phyloP scores from a whole-genome alignment of 1,140 invertebrate species.

The Schlechtendalia chinensis region DNA sequence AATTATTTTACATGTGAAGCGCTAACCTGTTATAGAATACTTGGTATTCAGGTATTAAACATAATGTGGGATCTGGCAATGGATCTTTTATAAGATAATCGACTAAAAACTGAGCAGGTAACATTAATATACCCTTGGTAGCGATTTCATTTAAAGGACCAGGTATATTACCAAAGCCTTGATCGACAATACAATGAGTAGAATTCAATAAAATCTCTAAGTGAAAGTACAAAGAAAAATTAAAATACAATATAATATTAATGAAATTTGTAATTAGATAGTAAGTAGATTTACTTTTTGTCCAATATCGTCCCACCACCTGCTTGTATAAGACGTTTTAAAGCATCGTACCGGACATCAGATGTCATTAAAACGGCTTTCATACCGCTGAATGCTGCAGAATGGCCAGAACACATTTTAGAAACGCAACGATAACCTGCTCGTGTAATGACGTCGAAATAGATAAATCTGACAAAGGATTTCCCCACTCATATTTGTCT shows the following conservation, averaged over 20 bases:
- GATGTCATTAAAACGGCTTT: conserved; percentile 63
- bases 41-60: conserved; percentile 23
- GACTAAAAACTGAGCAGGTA: conserved; percentile 20
- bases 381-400: conserved; percentile 66
- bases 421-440: conserved; percentile 68
- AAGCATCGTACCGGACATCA: conserved; percentile 28
- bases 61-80: conserved; percentile 18
- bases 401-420: conserved; percentile 55
- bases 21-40: conserved; percentile 40
- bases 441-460: conserved; percentile 60
- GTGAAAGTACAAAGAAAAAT: not conserved
- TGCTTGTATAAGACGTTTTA: conserved; percentile 45
- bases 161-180: conserved; percentile 30
- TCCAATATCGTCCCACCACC: conserved; percentile 46
- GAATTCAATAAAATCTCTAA: conserved; percentile 35
- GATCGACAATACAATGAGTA: conserved; percentile 41
- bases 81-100: conserved; percentile 39
- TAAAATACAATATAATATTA: not conserved
- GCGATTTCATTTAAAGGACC: conserved; percentile 33
- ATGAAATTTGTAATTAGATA: conserved; percentile 40
- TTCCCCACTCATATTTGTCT: conserved; percentile 75
- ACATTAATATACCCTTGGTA: conserved; percentile 27
- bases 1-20: not conserved
- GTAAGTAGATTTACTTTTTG: conserved; percentile 54
- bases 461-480: conserved; percentile 59